phyloP scores from a whole-genome alignment of 2,797 vertebrate genomes.

The Miichthys miiuy region DNA sequence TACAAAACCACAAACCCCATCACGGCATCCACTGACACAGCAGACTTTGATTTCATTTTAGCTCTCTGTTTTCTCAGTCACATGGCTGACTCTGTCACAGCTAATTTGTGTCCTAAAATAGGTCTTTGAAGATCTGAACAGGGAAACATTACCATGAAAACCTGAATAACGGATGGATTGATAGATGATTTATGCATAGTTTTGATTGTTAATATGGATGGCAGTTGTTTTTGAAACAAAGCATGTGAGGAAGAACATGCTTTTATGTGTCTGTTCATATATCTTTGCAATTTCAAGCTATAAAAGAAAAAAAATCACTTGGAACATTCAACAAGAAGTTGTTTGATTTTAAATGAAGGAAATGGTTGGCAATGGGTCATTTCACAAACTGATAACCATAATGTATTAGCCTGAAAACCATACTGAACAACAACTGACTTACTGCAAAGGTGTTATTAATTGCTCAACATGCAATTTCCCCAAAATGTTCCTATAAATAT shows the following conservation, averaged over 20 bases:
- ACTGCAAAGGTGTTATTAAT: neutral
- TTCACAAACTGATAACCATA: neutral
- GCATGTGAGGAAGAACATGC: neutral
- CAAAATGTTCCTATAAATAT: neutral
- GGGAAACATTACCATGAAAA: conserved; percentile 42
- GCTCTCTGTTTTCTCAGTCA: conserved; percentile 51
- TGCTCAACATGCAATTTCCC: neutral
- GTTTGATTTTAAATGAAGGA: neutral
- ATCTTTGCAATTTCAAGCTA: neutral
- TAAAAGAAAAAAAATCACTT: neutral
- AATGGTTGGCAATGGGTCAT: neutral
- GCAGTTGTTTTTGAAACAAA: conserved; percentile 19
- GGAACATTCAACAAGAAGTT: neutral
- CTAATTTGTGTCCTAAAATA: conserved; percentile 61
- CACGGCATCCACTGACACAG: conserved; percentile 53
- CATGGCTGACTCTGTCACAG: conserved; percentile 61
- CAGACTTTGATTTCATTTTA: conserved; percentile 72
- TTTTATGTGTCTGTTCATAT: neutral
- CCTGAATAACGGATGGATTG: conserved; percentile 31
- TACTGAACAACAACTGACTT: neutral
- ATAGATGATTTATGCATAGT: conserved; percentile 45
- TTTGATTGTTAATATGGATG: conserved; percentile 30
- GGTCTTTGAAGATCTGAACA: conserved; percentile 61
- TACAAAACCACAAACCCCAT: conserved; percentile 67
- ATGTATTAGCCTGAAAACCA: neutral